Evolutionary conservation across 2,888 invertebrate genomes (phyloP), one percentile per base, ranked within the genome.

Genomic region (Syrphus vitripennis): DNA sequence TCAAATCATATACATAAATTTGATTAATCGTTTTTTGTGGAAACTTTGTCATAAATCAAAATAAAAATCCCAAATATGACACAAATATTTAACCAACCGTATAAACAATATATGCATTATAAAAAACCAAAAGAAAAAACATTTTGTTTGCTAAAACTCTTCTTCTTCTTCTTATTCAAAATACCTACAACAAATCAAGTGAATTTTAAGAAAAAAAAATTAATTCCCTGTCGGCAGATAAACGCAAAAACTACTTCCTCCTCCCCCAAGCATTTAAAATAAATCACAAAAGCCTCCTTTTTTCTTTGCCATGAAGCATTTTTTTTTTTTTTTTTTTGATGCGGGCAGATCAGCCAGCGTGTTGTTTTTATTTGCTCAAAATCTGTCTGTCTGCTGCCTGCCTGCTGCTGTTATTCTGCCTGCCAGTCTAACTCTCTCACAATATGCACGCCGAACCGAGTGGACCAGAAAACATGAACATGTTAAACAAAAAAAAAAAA

Each of bases 311-410:
- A 57, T 21, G 34, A 6, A 26, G 6, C 12, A 34, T 48, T 48
- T 48, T 19, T 5, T 3, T 4, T 7, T 7, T 37, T 6, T 21
- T 5, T 16, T 10, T 2, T 26, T 31, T 67, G 48, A 67, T 67
- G 67, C 67, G 50, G 67, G 59, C 67, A 50, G 50, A 67, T 67
- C 67, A 48, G 53, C 29, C n/a, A n/a, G n/a, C n/a, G n/a, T n/a
- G 81, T 76, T 81, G 75, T 70, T 81, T 75, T 80, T 75, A 80
- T 80, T 80, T 80, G 53, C 77, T 67, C 63, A 69, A 69, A 69
- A 70, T 48, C 71, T 77, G 82, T 82, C 71, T 80, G 72, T 37
- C 67, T 81, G 74, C 67, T 81, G 74, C 24, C 45, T 72, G 79
- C 65, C 72, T 65, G 63, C 70, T 71, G 76, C 48, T 82, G 76